Percentiles rank a stretch among this genome's conserved stretches.
Conservation (phyloP, 2,888 invertebrate genomes). For the Brachyptera putata region DNA sequence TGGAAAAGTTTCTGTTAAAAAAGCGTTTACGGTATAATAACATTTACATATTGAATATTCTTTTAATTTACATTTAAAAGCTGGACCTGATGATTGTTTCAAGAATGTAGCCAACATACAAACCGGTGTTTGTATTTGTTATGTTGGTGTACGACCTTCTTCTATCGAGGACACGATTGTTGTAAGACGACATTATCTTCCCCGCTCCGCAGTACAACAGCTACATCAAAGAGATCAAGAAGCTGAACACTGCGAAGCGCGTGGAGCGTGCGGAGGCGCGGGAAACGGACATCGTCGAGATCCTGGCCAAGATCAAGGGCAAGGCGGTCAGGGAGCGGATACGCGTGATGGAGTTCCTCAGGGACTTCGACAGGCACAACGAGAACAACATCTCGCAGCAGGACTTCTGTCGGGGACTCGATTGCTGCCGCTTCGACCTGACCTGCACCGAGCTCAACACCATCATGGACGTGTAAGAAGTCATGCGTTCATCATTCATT, state of each 20-base stretch:
- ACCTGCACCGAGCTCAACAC: constrained; percentile 64
- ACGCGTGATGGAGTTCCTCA: constrained; percentile 61
- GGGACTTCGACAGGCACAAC: constrained; percentile 60
- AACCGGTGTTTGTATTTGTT: no score
- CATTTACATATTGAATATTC: no score
- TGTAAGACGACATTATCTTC: no score
- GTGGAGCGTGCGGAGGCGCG: constrained; percentile 38
- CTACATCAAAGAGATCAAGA: constrained; percentile 43
- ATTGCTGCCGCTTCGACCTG: constrained; percentile 60
- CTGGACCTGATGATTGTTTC: no score
- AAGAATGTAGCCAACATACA: no score
- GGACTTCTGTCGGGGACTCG: constrained; percentile 68
- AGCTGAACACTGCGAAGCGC: constrained; percentile 42
- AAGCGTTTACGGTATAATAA: no score
- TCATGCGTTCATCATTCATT: no score
- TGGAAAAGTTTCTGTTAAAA: no score
- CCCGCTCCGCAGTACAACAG: constrained; percentile 41
- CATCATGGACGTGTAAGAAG: constrained; percentile 64
- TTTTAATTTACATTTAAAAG: no score
- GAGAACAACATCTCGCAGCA: constrained; percentile 59
- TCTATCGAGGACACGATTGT: no score
- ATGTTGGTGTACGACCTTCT: no score
- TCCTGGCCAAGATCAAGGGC: constrained; percentile 70
- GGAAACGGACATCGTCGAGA: constrained; percentile 63
- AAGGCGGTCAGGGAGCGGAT: constrained; percentile 61